Evolutionary conservation across 1,140 invertebrate genomes (phyloP), one percentile per base, ranked within the genome.

Genomic region (Drosophila lacteicornis): DNA sequence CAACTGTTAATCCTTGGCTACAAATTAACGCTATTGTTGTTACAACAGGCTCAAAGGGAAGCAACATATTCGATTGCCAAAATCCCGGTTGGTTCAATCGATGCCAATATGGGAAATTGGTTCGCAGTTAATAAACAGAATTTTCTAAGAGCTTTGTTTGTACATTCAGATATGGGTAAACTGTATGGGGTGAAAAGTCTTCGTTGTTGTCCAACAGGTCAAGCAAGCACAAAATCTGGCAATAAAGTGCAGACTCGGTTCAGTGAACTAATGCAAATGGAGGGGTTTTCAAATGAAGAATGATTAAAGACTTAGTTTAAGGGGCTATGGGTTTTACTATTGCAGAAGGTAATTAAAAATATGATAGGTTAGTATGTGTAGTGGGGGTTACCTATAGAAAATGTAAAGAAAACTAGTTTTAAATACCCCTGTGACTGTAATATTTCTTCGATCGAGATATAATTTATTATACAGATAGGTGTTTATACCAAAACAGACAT

Each of bases 101-200:
- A 70, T 71, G 40, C 33, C 33, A 49, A 19, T 53, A 56, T 22
- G 17, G 13, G 6, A 63, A 61, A 63, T 63, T 74, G 50, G 57
- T 56, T 63, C 15, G n/a, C 69, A 63, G 51, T 47, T 36, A 55
- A 58, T 65, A 76, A 76, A 65, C 50, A 45, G 70, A 56, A 70
- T 58, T 36, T 47, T 17, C 12, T 12, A 27, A 66, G 30, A 43
- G 59, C 46, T 25, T 7, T 43, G 60, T 27, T 19, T 53, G n/a
- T 17, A n/a, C 15, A 42, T 5, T 6, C 4, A 33, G 3, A 38
- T 49, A 15, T 38, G 36, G 36, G 55, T 19, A 12, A 57, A 53
- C 30, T 36, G 22, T 30, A 40, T 19, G 17, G 36, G 25, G 25
- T 38, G n/a, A 38, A 7, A 38, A 55, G 30, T 40, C 40, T 65